phyloP scores from a whole-genome alignment of 2,888 invertebrate species.

The Cantharis rustica region DNA sequence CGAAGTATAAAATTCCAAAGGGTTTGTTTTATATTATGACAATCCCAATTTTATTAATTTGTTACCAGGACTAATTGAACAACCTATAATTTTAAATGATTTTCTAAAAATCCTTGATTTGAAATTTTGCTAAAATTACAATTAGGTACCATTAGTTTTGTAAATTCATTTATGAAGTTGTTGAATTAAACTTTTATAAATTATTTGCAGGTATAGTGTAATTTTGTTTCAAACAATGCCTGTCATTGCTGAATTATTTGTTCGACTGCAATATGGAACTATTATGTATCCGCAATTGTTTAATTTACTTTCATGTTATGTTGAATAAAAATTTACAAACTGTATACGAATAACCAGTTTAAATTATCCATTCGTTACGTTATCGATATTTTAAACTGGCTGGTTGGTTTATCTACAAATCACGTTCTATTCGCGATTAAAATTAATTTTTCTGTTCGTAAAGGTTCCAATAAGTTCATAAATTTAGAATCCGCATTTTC shows the following conservation, averaged over 20 bases:
- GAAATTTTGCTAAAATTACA: not conserved
- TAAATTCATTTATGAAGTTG: not conserved
- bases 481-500: no score
- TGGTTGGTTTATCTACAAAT: no score
- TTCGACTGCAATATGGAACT: not conserved
- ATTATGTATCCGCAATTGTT: not conserved
- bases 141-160: not conserved
- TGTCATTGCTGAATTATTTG: not conserved
- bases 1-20: not conserved
- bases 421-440: no score
- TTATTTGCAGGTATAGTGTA: not conserved
- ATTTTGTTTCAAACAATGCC: not conserved
- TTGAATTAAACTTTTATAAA: not conserved
- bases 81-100: not conserved
- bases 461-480: no score
- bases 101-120: not conserved
- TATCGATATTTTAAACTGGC: not conserved
- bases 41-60: not conserved
- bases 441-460: no score
- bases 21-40: not conserved
- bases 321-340: not conserved
- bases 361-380: not conserved
- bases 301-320: not conserved
- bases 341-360: not conserved
- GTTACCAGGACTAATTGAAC: not conserved